Base-by-base conservation (phyloP, 2,797 vertebrate species). In the Protosalanx chinensis region DNA sequence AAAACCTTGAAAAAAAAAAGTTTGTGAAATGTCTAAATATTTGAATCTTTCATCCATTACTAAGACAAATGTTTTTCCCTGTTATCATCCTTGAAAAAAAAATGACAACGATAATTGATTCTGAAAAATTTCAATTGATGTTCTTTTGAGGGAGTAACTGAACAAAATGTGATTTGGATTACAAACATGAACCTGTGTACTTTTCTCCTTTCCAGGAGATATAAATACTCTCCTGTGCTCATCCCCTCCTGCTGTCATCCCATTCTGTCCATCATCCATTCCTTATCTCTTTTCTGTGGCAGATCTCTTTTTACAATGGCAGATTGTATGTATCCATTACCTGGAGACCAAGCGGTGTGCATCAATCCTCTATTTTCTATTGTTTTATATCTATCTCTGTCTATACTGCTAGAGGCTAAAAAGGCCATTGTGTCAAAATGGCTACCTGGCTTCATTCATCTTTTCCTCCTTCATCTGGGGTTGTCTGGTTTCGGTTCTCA, bases 11-110 rank as follows among this genome's bases (percentile, higher is more conserved):
- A 91, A 92, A 92, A 92, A 92, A 90, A 79, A 46, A 80, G 88
- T 92, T 92, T 92, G 92, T 94, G 93, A 93, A 93, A 94, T 93
- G 92, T 94, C 92, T 94, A 90, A 93, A 94, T 94, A 93, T 93
- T 93, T 93, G 90, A 93, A 72, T 70, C 87, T 89, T 84, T 90
- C 91, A 91, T 92, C 82, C 91, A 93, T 91, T 88, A 89, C 86
- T 88, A 88, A 86, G 87, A 89, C 83, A 88, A 87, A 88, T 83
- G 89, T 91, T 92, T 41, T 92, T 87, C 90, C 91, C 89, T 85
- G 75, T 72, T 85, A 86, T 83, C 88, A 87, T 90, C 86, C 87
- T 86, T 87, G 86, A 89, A 81, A 84, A 86, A 69, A 64, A 73
- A 35, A 64, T 56, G 73, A 87, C 79, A 76, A 81, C 76, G 79